Evolutionary conservation across 2,888 invertebrate species (phyloP).

Genomic region (Pristionchus mayeri): DNA sequence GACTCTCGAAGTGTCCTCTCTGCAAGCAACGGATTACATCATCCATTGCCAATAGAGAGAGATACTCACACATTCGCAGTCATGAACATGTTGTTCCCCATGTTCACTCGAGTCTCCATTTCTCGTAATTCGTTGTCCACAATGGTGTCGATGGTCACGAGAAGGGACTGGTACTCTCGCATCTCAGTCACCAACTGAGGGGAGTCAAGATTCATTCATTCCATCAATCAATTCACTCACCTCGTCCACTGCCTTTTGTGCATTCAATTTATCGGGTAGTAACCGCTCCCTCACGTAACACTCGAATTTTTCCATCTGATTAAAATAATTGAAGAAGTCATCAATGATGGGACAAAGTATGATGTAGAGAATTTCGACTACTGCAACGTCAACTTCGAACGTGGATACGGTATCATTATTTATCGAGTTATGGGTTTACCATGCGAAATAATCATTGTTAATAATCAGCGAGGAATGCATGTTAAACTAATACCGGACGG

Average conservation of each 20-base stretch:
- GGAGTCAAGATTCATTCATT: neutral
- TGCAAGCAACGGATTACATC: slow-evolving; percentile 59
- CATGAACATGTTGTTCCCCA: slow-evolving; percentile 50
- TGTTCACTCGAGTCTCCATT: slow-evolving; percentile 45
- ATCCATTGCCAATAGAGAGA: neutral
- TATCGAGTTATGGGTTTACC: neutral
- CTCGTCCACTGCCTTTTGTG: slow-evolving; percentile 2
- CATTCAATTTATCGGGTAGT: slow-evolving; percentile 12
- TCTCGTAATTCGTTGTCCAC: neutral
- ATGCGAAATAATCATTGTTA: too few relatives aligned
- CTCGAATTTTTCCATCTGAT: slow-evolving; percentile 43
- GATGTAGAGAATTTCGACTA: neutral
- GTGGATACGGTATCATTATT: neutral
- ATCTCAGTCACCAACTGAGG: slow-evolving; percentile 51
- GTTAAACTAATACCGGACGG: neutral
- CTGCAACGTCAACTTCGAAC: neutral
- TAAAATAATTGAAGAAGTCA: neutral
- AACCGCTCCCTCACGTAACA: slow-evolving; percentile 23
- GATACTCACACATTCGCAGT: slow-evolving; percentile 43
- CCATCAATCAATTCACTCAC: neutral
- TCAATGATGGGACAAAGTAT: neutral
- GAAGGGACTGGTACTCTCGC: slow-evolving; percentile 54
- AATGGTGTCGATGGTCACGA: slow-evolving; percentile 51
- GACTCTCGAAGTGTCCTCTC: slow-evolving; percentile 82
- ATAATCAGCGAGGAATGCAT: slow-evolving; percentile 3